A percentile compares a stretch with the other conserved stretches of the same genome.
phyloP scores from a whole-genome alignment of 2,797 vertebrate species.

The Liparis tanakae region DNA sequence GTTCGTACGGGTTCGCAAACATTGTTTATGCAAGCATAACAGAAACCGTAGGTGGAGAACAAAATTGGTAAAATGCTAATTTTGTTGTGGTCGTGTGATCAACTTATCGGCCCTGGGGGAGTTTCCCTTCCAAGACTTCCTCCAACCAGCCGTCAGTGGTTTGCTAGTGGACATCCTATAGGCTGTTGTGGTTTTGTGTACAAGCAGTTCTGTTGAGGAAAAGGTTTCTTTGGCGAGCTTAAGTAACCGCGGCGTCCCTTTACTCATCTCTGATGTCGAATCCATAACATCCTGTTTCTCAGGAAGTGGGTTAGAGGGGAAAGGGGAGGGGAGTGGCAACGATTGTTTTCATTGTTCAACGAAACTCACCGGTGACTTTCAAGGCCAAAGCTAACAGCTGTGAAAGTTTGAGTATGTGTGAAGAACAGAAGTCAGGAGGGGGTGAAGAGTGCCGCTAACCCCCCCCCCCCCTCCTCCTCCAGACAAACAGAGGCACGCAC shows the following conservation, averaged over 20 bases:
- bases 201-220: conserved; percentile 27
- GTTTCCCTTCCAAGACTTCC: conserved; percentile 27
- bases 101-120: conserved; percentile 30
- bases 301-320: conserved; percentile 67
- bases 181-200: conserved; percentile 22
- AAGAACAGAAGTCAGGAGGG: conserved; percentile 39
- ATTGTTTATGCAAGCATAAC: conserved; percentile 49
- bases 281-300: conserved; percentile 82
- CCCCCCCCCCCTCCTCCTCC: neutral
- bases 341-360: conserved; percentile 79
- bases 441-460: conserved; percentile 24
- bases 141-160: conserved; percentile 12
- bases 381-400: conserved; percentile 71
- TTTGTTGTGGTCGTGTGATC: conserved; percentile 51
- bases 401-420: conserved; percentile 12
- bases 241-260: conserved; percentile 26
- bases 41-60: conserved; percentile 41
- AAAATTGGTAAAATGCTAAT: conserved; percentile 52
- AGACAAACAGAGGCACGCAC: conserved; percentile 3
- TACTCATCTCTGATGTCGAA: conserved; percentile 63
- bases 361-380: conserved; percentile 61
- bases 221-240: conserved; percentile 30
- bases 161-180: conserved; percentile 6
- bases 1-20: neutral
- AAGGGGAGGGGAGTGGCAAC: conserved; percentile 40